These are phyloP conservation scores for Numenius phaeopus DNA, from an alignment of 2,797 vertebrate genomes.

Conservation along the genomic window DNA sequence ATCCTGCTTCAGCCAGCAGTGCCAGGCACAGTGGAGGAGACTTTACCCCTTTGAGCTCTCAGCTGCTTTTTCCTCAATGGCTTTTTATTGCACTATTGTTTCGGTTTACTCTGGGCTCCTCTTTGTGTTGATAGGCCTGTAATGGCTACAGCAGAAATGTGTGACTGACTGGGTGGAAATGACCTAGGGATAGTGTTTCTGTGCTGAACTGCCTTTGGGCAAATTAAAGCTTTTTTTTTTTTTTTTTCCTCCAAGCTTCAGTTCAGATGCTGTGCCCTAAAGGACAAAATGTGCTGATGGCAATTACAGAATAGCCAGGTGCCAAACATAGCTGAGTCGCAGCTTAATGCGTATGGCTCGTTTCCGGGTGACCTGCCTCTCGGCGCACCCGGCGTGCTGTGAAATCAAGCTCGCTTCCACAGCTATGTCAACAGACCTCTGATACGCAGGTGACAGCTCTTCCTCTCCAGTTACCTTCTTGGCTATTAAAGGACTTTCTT, in stretches of 20 bases:
- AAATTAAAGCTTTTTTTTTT: background rate
- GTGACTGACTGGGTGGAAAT: background rate
- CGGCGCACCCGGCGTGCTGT: fast-evolving
- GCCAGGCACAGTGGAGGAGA: conserved; percentile 43
- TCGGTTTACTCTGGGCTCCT: background rate
- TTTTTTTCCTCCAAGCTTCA: background rate
- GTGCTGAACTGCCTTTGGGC: background rate
- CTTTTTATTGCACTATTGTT: conserved; percentile 64
- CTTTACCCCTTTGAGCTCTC: conserved; percentile 53
- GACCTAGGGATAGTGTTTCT: background rate
- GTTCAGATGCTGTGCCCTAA: background rate
- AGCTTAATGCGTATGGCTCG: fast-evolving
- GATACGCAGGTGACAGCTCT: background rate
- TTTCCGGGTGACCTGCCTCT: background rate
- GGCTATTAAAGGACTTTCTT: background rate
- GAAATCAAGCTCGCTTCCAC: background rate
- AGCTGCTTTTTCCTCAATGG: conserved; percentile 29
- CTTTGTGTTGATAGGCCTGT: background rate
- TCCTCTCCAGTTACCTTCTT: conserved; percentile 3
- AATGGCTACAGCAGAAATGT: conserved; percentile 13
- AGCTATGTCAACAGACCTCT: background rate
- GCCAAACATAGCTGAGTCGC: background rate
- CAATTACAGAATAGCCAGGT: conserved; percentile 8
- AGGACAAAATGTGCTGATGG: background rate
- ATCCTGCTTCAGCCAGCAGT: conserved; percentile 5